These are phyloP conservation scores for Trichonephila clavipes DNA, from an alignment of 1,140 invertebrate species.

Conservation along the genomic window DNA sequence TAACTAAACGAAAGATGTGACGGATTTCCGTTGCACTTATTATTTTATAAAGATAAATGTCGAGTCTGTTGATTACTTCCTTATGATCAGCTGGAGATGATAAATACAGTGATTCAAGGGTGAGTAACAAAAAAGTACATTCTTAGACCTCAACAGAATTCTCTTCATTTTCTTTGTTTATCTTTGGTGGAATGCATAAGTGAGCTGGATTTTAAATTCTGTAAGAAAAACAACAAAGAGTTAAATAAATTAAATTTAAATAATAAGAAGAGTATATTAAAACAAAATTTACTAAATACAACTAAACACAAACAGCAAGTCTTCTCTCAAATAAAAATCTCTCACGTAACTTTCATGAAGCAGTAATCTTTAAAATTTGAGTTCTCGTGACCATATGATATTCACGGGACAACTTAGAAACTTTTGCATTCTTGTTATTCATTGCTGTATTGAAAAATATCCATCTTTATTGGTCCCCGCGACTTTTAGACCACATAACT, in stretches of 20 bases:
- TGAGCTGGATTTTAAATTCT: background rate
- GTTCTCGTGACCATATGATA: too few relatives aligned
- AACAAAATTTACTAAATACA: too few relatives aligned
- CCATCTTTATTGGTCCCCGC: too few relatives aligned
- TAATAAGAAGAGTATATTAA: too few relatives aligned
- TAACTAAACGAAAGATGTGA: background rate
- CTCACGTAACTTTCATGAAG: too few relatives aligned
- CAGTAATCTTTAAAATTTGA: too few relatives aligned
- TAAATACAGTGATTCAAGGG: background rate
- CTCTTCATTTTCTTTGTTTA: background rate
- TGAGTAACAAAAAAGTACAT: background rate
- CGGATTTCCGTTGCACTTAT: background rate
- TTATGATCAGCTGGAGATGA: background rate
- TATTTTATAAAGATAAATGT: background rate
- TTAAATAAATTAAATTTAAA: background rate
- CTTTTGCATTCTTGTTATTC: too few relatives aligned
- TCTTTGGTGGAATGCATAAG: conserved; percentile 8
- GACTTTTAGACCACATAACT: too few relatives aligned
- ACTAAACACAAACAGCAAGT: too few relatives aligned
- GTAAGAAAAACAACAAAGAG: background rate
- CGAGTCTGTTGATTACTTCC: background rate
- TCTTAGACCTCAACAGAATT: background rate
- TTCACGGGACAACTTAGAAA: too few relatives aligned
- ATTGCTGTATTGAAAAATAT: too few relatives aligned
- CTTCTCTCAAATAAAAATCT: too few relatives aligned